Percentiles rank a stretch among this genome's conserved stretches.
These are phyloP conservation scores for Percopsis transmontana DNA, from an alignment of 2,113 vertebrate genomes.

Conservation along the genomic window DNA sequence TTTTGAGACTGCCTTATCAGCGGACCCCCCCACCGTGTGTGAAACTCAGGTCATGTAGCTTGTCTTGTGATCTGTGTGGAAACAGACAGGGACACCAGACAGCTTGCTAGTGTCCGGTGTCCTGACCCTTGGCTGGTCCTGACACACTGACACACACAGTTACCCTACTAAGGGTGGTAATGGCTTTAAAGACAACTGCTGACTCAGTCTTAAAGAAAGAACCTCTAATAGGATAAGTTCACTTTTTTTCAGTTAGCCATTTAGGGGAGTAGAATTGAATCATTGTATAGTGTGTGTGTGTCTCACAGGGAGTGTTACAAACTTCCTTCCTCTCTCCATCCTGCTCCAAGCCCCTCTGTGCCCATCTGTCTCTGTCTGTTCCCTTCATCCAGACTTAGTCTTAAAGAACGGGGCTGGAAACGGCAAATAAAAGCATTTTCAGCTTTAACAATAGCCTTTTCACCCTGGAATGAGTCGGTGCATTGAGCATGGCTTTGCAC, in stretches of 20 bases:
- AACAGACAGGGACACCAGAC: no score
- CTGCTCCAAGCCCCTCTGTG: conserved; percentile 28
- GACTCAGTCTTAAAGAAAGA: conserved; percentile 33
- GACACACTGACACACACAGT: conserved; percentile 21
- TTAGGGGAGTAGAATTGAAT: conserved; percentile 47
- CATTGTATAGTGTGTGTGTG: conserved; percentile 28
- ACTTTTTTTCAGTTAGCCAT: conserved; percentile 49
- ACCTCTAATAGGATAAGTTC: conserved; percentile 47
- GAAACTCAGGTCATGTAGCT: no score
- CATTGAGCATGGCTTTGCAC: conserved; percentile 54
- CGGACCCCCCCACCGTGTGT: no score
- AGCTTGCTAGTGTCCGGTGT: no score
- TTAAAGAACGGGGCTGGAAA: conserved; percentile 40
- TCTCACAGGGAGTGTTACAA: conserved; percentile 36
- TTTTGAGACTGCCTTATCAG: no score
- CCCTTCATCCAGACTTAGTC: conserved; percentile 4
- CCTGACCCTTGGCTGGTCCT: not conserved
- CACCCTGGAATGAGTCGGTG: conserved; percentile 41
- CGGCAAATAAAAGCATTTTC: conserved; percentile 21
- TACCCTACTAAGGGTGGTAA: conserved; percentile 5
- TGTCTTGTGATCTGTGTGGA: no score
- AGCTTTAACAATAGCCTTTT: conserved; percentile 52
- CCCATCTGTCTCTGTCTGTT: conserved; percentile 44
- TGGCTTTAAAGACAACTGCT: conserved; percentile 35
- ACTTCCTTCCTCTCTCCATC: conserved; percentile 44